Conservation (phyloP, 2,113 vertebrate genomes). For the Melanerpes formicivorus region DNA sequence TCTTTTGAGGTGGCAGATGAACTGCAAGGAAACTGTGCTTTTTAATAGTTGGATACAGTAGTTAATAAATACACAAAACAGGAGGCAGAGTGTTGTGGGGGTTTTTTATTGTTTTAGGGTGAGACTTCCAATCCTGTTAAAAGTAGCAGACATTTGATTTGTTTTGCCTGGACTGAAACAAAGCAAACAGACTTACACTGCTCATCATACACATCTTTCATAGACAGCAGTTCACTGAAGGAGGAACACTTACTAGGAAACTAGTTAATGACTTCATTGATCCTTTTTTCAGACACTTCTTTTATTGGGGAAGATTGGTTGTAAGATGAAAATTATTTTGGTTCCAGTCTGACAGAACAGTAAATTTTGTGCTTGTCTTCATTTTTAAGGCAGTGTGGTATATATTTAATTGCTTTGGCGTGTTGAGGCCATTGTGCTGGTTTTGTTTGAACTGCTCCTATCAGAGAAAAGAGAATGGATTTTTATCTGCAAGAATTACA, state of each 20-base stretch:
- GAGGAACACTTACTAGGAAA: neutral
- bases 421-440: rapidly evolving
- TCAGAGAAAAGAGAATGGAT: neutral
- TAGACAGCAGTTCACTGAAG: neutral
- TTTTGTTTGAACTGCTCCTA: neutral
- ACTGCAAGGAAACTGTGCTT: neutral
- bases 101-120: neutral
- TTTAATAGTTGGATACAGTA: neutral
- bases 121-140: neutral
- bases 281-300: neutral
- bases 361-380: neutral
- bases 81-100: neutral
- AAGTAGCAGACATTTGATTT: neutral
- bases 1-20: neutral
- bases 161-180: neutral
- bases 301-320: neutral
- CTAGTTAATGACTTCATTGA: neutral
- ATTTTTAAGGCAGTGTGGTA: neutral
- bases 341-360: neutral
- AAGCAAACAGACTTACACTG: neutral
- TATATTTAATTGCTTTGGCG: neutral
- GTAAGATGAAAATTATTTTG: neutral
- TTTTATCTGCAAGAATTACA: no score
- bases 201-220: neutral
- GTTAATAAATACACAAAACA: neutral